Percentiles rank a stretch among this genome's conserved stretches.
phyloP scores from a whole-genome alignment of 2,797 vertebrate species.

The Steatocranus sp. region DNA sequence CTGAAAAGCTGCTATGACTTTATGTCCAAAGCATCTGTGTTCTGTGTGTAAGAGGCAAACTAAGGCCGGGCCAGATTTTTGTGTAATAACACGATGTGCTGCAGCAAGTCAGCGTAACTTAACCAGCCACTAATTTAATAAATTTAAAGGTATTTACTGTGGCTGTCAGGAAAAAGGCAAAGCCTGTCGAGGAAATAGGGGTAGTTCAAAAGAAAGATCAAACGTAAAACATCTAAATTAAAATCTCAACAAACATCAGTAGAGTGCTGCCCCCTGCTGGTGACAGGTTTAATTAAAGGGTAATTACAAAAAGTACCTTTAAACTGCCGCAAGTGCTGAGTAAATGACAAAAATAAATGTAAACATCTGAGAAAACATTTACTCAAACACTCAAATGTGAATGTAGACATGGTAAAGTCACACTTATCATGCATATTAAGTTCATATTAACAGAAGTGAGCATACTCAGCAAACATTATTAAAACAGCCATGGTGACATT shows the following conservation, averaged over 20 bases:
- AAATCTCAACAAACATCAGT: background rate
- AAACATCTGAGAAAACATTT: background rate
- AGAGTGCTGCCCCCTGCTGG: background rate
- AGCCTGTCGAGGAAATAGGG: background rate
- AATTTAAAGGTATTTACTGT: rapidly evolving
- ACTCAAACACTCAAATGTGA: background rate
- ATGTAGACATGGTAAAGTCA: background rate
- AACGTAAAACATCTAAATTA: background rate
- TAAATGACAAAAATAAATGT: background rate
- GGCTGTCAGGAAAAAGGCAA: background rate
- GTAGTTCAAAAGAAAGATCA: background rate
- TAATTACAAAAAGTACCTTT: background rate
- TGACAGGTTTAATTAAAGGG: background rate
- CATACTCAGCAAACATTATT: background rate
- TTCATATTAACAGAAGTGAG: background rate
- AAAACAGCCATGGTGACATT: rapidly evolving
- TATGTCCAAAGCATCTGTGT: background rate
- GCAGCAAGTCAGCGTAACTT: background rate
- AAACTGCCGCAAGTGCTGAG: background rate
- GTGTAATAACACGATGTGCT: background rate
- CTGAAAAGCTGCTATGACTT: background rate
- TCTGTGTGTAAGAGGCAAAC: background rate
- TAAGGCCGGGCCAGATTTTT: background rate
- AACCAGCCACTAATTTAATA: background rate
- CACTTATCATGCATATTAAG: background rate